phyloP scores from a whole-genome alignment of 2,113 vertebrate species.

The Cygnus atratus region DNA sequence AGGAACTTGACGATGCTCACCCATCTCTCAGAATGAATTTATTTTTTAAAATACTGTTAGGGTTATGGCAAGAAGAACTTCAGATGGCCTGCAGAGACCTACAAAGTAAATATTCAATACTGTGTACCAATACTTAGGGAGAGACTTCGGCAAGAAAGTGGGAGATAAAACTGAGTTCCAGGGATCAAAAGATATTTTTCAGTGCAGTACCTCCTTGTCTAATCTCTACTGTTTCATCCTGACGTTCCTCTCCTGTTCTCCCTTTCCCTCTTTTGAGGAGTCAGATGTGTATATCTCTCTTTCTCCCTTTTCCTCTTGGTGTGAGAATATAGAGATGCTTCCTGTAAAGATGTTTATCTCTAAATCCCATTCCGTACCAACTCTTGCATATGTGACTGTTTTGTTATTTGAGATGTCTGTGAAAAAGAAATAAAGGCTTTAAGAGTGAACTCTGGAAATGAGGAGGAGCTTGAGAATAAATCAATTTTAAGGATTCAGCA shows the following conservation, averaged over 20 bases:
- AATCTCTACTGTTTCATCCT: neutral
- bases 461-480: conserved; percentile 9
- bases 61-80: neutral
- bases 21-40: neutral
- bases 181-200: neutral
- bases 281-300: neutral
- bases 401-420: conserved; percentile 72
- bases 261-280: conserved; percentile 6
- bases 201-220: neutral
- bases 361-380: conserved; percentile 26
- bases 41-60: neutral
- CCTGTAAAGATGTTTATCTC: conserved; percentile 29
- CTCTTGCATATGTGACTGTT: conserved; percentile 70
- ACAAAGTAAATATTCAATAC: neutral
- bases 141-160: neutral
- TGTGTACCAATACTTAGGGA: neutral
- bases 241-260: neutral
- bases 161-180: neutral
- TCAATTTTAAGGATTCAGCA: neutral
- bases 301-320: neutral
- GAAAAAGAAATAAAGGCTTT: conserved; percentile 70
- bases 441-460: conserved; percentile 42
- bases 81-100: neutral
- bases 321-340: conserved; percentile 54
- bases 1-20: neutral